These are phyloP conservation scores for Setophaga coronata DNA, from an alignment of 2,113 vertebrate species.

Conservation along the genomic window DNA sequence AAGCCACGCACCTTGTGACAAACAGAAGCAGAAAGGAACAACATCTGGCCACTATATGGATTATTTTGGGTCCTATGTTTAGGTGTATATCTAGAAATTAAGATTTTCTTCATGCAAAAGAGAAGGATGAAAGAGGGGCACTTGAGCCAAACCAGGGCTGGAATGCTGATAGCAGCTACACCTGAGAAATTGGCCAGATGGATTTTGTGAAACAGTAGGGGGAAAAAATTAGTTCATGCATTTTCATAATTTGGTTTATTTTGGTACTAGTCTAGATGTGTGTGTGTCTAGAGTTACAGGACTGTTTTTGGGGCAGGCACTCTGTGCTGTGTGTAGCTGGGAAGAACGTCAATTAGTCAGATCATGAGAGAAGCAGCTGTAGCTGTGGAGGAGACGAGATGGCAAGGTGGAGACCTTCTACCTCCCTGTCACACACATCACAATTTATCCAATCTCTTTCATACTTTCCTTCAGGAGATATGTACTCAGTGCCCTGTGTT, in stretches of 20 bases:
- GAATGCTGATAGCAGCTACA: background rate
- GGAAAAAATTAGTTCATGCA: background rate
- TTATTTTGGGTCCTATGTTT: background rate
- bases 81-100: background rate
- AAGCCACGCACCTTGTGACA: fast-evolving
- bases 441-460: background rate
- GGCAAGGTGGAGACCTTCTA: background rate
- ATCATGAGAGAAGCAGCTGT: background rate
- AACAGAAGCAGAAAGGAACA: background rate
- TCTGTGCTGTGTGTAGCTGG: background rate
- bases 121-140: background rate
- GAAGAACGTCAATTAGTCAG: background rate
- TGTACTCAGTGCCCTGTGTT: fast-evolving
- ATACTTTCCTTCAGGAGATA: background rate
- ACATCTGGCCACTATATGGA: background rate
- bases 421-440: background rate
- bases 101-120: background rate
- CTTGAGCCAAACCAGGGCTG: background rate
- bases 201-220: background rate
- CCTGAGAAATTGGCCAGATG: background rate
- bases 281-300: background rate
- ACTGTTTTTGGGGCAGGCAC: background rate
- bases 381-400: background rate
- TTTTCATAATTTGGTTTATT: background rate
- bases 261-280: background rate